Evolutionary conservation across 2,797 vertebrate genomes (phyloP).

Genomic region (Schizothorax lantsangensis): DNA sequence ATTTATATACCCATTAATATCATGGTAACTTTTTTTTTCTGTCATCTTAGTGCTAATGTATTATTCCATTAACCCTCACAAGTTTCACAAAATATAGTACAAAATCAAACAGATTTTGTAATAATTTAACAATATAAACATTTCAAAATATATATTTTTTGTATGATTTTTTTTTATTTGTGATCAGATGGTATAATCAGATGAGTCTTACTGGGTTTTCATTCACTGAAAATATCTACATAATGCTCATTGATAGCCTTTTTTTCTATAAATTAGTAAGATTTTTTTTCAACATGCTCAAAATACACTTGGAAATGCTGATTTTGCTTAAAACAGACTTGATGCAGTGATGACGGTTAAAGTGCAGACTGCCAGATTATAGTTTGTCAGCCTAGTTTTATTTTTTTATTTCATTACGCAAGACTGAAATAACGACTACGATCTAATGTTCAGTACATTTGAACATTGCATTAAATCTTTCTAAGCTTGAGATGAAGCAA

Average conservation of each 20-base stretch:
- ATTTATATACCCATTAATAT: not conserved
- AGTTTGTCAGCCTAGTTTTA: not conserved
- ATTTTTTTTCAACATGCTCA: not conserved
- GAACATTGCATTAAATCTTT: constrained; percentile 35
- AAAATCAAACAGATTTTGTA: not conserved
- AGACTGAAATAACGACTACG: not conserved
- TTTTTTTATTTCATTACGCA: not conserved
- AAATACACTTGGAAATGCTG: constrained; percentile 6
- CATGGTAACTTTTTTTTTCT: not conserved
- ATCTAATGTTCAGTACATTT: constrained; percentile 39
- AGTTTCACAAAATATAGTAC: constrained; percentile 1
- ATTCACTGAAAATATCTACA: not conserved
- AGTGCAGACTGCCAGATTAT: constrained; percentile 8
- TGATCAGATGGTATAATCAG: not conserved
- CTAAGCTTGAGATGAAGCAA: constrained; percentile 56
- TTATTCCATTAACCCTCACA: not conserved
- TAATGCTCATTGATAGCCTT: not conserved
- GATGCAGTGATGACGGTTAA: not conserved
- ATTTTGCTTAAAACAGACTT: not conserved
- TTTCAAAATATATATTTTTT: not conserved
- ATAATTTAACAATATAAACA: not conserved
- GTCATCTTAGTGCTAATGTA: not conserved
- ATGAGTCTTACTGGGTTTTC: not conserved
- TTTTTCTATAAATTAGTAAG: not conserved
- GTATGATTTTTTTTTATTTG: constrained; percentile 24